Conservation (phyloP, 2,888 invertebrate species). For the Plagiodera versicolora region DNA sequence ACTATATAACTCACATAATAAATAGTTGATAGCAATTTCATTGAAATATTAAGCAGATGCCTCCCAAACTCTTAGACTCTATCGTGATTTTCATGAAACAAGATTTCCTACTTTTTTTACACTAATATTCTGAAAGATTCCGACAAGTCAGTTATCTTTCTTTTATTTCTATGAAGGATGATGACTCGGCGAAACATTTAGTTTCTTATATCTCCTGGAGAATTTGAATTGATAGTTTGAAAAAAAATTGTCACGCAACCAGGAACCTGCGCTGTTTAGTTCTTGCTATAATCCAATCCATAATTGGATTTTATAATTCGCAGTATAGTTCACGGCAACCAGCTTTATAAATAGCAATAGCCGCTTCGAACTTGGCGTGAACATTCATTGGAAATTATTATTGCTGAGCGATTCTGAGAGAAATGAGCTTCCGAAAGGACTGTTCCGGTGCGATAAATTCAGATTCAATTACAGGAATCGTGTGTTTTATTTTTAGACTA, state of each 20-base stretch:
- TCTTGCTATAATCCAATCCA: slow-evolving; percentile 31
- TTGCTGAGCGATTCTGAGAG: slow-evolving; percentile 4
- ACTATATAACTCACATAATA: too few relatives aligned
- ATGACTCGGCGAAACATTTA: too few relatives aligned
- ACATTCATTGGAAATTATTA: slow-evolving; percentile 15
- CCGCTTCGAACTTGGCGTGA: slow-evolving; percentile 12
- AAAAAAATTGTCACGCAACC: slow-evolving; percentile 34
- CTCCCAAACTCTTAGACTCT: too few relatives aligned
- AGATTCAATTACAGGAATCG: neutral
- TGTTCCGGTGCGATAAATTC: slow-evolving; percentile 4
- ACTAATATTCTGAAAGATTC: too few relatives aligned
- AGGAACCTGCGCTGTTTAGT: slow-evolving; percentile 32
- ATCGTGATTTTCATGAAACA: too few relatives aligned
- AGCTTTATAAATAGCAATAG: slow-evolving; percentile 29
- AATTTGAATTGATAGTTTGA: too few relatives aligned
- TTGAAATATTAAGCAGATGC: too few relatives aligned
- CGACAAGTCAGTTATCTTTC: too few relatives aligned
- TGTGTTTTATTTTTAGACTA: neutral
- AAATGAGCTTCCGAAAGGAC: slow-evolving; percentile 14
- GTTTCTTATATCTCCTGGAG: too few relatives aligned
- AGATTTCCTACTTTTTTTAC: too few relatives aligned
- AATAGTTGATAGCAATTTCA: too few relatives aligned
- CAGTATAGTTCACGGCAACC: slow-evolving; percentile 25
- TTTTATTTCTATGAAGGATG: too few relatives aligned
- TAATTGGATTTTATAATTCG: slow-evolving; percentile 36